Conservation (phyloP, 53 echinoderm and acorn worm species). For the Pentamera pediparva region DNA sequence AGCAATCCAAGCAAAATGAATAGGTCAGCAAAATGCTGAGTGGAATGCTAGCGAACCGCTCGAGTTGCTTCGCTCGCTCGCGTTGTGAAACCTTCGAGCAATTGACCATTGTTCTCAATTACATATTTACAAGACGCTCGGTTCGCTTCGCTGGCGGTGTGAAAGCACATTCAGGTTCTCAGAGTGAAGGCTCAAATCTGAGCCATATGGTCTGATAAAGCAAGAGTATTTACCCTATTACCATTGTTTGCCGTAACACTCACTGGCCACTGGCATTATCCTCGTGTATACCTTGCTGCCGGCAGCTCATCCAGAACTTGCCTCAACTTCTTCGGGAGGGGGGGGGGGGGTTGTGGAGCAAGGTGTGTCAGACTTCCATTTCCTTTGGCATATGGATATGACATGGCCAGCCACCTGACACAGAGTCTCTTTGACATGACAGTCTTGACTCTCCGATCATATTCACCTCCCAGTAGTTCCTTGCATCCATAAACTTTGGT, state of each 20-base stretch:
- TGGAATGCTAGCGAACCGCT: too few species aligned
- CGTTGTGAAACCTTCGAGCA: too few species aligned
- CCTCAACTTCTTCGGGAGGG: slow-evolving; percentile 24
- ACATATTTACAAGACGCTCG: too few species aligned
- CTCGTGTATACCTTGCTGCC: slow-evolving; percentile 45
- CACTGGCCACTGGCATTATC: slow-evolving; percentile 41
- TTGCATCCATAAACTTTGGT: slow-evolving; percentile 35
- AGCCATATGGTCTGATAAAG: slow-evolving; percentile 43
- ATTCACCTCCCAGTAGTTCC: slow-evolving; percentile 19
- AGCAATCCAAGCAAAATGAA: too few species aligned
- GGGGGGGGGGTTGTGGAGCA: slow-evolving; percentile 31
- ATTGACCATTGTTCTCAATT: too few species aligned
- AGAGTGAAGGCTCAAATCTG: slow-evolving; percentile 44
- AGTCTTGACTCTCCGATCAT: slow-evolving; percentile 23
- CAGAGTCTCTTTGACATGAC: slow-evolving; percentile 38
- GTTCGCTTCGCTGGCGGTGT: too few species aligned
- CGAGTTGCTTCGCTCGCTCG: too few species aligned
- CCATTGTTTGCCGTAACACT: slow-evolving; percentile 28
- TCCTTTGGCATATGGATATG: slow-evolving; percentile 31
- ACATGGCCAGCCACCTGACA: slow-evolving; percentile 44
- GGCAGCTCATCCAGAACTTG: slow-evolving; percentile 33
- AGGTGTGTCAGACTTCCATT: slow-evolving; percentile 29
- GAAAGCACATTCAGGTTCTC: too few species aligned
- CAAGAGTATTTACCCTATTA: slow-evolving; percentile 40
- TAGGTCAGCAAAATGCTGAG: too few species aligned